Evolutionary conservation across 92 coral and sea anemone species (phyloP), one percentile per base, ranked within the genome.

Genomic region (Galaxea fascicularis): DNA sequence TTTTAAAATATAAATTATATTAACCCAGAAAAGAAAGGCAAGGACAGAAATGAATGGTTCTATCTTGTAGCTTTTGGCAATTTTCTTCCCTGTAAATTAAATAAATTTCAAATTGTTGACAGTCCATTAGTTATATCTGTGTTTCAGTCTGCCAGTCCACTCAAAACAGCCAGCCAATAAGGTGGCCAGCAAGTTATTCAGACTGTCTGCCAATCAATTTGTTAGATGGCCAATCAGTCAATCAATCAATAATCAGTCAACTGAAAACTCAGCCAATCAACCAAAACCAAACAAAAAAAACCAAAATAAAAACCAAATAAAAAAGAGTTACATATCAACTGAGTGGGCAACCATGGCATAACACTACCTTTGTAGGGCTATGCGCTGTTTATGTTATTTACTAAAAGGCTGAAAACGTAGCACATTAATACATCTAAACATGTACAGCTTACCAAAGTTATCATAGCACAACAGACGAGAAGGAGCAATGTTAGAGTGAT

Each of bases 381-480:
- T 13, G 10, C 27, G 67, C 30, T 62, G 12, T 20, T 15, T 69
- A n/a, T n/a, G n/a, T n/a, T n/a, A n/a, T n/a, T 30, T 22, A 68
- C 8, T 4, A 30, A 20, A 27, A 0, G 0, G 14, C 27, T 39
- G 74, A 41, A n/a, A n/a, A 73, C 22, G 13, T 24, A n/a, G 8
- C 15, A 54, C 49, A 24, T 53, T 35, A 35, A 35, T 6, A 8
- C 5, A 20, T 29, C 20, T 76, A 39, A 26, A n/a, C n/a, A n/a
- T n/a, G n/a, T n/a, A n/a, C 15, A 20, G 88, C 98, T 94, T 87
- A 96, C 98, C 90, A 96, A 53, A 49, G 98, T 92, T 45, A 92
- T 74, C 76, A 94, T 49, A 35, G 90, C 80, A 71, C 98, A 90
- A 78, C 86, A 88, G 39, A 78, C 62, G 70, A 85, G 69, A 27